Conservation (phyloP, 1,140 invertebrate species). For the Drosophila ironensis region DNA sequence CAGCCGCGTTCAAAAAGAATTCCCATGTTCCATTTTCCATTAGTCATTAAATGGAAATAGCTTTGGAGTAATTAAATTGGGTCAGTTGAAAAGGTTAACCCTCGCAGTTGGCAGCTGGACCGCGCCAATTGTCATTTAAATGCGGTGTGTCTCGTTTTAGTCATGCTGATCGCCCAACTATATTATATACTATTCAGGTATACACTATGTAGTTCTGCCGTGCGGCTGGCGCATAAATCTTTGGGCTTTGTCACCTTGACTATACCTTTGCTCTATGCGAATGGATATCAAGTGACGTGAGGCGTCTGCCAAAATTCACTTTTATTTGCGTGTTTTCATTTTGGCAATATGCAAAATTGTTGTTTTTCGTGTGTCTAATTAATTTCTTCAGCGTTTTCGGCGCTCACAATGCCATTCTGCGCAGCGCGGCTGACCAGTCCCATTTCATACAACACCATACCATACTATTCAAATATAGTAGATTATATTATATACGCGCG, state of each 20-base stretch:
- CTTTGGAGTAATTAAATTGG: conserved; percentile 48
- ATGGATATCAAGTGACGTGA: conserved; percentile 43
- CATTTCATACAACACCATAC: conserved; percentile 18
- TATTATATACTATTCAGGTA: too few relatives aligned
- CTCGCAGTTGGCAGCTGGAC: conserved; percentile 5
- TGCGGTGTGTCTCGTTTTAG: conserved; percentile 4
- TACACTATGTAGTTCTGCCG: conserved; percentile 49
- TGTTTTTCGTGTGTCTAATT: conserved; percentile 53
- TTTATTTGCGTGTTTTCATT: conserved; percentile 42
- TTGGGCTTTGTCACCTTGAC: conserved; percentile 51
- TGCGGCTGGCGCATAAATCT: conserved; percentile 57
- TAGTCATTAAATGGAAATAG: conserved; percentile 43
- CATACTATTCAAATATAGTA: conserved; percentile 4
- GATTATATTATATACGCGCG: conserved; percentile 6
- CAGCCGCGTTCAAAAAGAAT: conserved; percentile 14
- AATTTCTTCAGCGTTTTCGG: conserved; percentile 48
- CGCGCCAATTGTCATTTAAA: conserved; percentile 49
- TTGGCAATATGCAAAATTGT: conserved; percentile 62
- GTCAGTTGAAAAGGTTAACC: conserved; percentile 51
- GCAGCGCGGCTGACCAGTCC: conserved; percentile 26
- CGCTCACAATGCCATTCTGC: conserved; percentile 45
- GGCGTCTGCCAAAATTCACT: conserved; percentile 20
- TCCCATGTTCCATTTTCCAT: conserved; percentile 77
- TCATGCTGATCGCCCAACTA: conserved; percentile 3
- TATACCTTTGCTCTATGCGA: conserved; percentile 16